Conservation (phyloP, 2,888 invertebrate genomes). For the Pterostichus niger region DNA sequence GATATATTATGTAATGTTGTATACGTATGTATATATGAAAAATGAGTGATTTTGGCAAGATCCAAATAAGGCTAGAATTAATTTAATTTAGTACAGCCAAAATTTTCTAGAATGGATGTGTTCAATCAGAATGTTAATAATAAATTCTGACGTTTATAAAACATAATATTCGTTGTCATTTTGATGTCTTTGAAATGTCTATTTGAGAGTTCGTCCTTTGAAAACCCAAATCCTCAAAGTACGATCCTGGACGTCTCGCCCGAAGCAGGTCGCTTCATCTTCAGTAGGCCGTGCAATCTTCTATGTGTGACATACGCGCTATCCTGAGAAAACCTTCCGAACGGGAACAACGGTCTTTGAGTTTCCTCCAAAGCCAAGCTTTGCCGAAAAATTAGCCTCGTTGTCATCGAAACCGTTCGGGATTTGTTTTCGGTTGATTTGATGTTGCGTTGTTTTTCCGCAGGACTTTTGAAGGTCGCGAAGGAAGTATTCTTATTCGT, state of each 20-base stretch:
- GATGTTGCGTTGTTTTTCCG: slow-evolving; percentile 28
- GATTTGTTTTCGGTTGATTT: slow-evolving; percentile 64
- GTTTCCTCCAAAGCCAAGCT: slow-evolving; percentile 43
- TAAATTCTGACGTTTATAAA: too few relatives aligned
- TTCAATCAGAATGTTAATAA: too few relatives aligned
- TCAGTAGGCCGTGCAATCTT: slow-evolving; percentile 46
- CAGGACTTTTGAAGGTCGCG: slow-evolving; percentile 13
- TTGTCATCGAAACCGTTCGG: slow-evolving; percentile 65
- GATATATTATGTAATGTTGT: too few relatives aligned
- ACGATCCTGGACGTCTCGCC: slow-evolving; percentile 2
- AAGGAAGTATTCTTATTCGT: not conserved
- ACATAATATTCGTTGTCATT: too few relatives aligned
- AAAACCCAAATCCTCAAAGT: not conserved
- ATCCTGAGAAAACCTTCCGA: slow-evolving; percentile 24
- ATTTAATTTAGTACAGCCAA: too few relatives aligned
- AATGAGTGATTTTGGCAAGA: too few relatives aligned
- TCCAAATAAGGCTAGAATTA: too few relatives aligned
- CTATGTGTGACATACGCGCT: slow-evolving; percentile 54
- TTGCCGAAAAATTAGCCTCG: slow-evolving; percentile 63
- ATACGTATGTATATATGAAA: too few relatives aligned
- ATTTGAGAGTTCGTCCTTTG: not conserved
- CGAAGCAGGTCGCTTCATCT: slow-evolving; percentile 45
- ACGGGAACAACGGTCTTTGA: slow-evolving; percentile 43
- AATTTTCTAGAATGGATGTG: too few relatives aligned
- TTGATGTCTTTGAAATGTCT: too few relatives aligned